Percentiles rank a stretch among this genome's conserved stretches.
Evolutionary conservation across 2,888 invertebrate species (phyloP).

Genomic region (Girardia tigrina): DNA sequence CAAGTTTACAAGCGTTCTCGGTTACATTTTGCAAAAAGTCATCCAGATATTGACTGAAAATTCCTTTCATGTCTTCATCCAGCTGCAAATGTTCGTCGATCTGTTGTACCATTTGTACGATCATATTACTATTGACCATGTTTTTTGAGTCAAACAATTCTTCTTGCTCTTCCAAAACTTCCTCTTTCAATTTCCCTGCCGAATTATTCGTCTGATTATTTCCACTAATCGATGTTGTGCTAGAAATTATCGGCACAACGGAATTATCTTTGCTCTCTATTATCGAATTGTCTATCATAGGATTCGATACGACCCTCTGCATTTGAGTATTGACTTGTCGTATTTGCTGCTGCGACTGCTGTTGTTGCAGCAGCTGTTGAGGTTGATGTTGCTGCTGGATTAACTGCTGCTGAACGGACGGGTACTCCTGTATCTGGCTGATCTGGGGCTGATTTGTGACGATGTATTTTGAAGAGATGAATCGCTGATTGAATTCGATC

Average conservation of each 20-base stretch:
- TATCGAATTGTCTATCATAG: no score
- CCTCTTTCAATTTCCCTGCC: constrained; percentile 9
- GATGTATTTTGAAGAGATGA: not conserved
- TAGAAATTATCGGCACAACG: no score
- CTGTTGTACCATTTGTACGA: not conserved
- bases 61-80: constrained; percentile 3
- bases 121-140: not conserved
- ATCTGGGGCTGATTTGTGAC: not conserved
- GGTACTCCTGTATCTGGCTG: not conserved
- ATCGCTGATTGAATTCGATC: not conserved
- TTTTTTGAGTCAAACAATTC: not conserved
- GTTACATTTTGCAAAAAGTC: constrained; percentile 84
- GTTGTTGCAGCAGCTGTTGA: not conserved
- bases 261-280: no score
- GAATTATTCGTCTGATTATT: no score
- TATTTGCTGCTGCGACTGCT: not conserved
- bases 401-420: no score
- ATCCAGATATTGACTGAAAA: constrained; percentile 53
- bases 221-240: no score
- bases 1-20: constrained; percentile 72
- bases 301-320: no score
- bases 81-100: constrained; percentile 9
- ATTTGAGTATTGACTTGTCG: no score
- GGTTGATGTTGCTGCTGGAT: no score
- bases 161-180: not conserved